Conservation (phyloP, 2,797 vertebrate genomes). For the Danio aesculapii region DNA sequence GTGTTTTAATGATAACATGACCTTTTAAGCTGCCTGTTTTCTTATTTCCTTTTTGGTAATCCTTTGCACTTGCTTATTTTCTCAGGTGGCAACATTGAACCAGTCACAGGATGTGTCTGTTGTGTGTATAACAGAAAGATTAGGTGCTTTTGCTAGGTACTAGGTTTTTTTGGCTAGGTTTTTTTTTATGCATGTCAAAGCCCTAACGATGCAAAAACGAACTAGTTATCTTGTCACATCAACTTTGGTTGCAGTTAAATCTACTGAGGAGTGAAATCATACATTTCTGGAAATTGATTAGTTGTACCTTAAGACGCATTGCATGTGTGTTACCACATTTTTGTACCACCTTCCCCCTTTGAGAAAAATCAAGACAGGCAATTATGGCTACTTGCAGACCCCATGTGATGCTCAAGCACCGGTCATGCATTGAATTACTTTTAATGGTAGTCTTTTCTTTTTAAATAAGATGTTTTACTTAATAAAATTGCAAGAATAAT, state of each 20-base stretch:
- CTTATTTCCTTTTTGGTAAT: background rate
- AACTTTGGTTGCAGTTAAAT: background rate
- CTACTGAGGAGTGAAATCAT: background rate
- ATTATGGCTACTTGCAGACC: too few species aligned
- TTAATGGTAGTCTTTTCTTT: too few species aligned
- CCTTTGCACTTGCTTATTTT: background rate
- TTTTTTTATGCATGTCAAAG: background rate
- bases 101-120: background rate
- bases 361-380: too few species aligned
- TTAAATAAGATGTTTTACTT: too few species aligned
- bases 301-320: background rate
- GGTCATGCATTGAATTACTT: too few species aligned
- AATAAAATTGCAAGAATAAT: too few species aligned
- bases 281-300: background rate
- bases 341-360: too few species aligned
- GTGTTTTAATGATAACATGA: constrained; percentile 1
- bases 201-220: background rate
- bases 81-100: background rate
- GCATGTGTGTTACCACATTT: background rate
- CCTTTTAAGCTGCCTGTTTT: constrained; percentile 5
- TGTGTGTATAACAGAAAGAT: background rate
- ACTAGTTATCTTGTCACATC: background rate
- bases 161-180: too few species aligned
- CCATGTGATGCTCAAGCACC: too few species aligned
- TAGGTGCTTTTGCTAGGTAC: background rate